Evolutionary conservation across 2,113 vertebrate genomes (phyloP), one percentile per base, ranked within the genome.

Genomic region (Leucosticte australis): DNA sequence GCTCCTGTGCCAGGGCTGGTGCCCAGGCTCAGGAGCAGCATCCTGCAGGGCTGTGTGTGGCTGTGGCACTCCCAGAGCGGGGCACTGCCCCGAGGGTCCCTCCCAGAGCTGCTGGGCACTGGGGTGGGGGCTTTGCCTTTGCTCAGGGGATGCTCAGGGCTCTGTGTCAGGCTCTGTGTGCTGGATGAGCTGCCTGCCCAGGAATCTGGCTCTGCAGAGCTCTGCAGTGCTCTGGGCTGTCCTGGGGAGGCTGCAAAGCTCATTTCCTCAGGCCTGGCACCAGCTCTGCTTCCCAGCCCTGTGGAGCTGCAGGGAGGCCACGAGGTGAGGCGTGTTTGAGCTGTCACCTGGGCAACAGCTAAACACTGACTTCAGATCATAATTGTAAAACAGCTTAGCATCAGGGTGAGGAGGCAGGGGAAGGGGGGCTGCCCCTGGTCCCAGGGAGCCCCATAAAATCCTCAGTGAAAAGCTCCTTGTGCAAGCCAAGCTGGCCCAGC

Each of bases 281-380:
- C n/a, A 8, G 83, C 26, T 33, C 91, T 78, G 82, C 81, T 74
- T 20, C 90, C 75, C 89, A 47, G 92, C 89, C 33, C 1, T 5
- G 50, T 0, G 19, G 59, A 86, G 85, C 93, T 83, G 93, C 62
- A 17, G 91, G 75, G 91, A 95, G 94, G 89, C 95, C 94, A 10
- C 2, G 95, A 91, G 97, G 89, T 94, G 92, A 95, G 93, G 91
- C 65, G 2, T 97, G 95, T 96, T 97, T 97, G 94, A 94, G 94
- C 76, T 27, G 96, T 97, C 52, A 84, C 96, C 95, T 88, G 83
- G 94, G 94, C 63, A 92, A 97, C 92, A 44, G 87, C 89, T 86
- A 97, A 97, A 97, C 95, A 97, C 88, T 96, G 94, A 65, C 94
- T 93, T 75, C 89, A 94, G 87, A 81, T 73, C 30, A 50, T 68